Evolutionary conservation across 2,113 vertebrate species (phyloP), one percentile per base, ranked within the genome.

Genomic region (Tursiops truncatus): DNA sequence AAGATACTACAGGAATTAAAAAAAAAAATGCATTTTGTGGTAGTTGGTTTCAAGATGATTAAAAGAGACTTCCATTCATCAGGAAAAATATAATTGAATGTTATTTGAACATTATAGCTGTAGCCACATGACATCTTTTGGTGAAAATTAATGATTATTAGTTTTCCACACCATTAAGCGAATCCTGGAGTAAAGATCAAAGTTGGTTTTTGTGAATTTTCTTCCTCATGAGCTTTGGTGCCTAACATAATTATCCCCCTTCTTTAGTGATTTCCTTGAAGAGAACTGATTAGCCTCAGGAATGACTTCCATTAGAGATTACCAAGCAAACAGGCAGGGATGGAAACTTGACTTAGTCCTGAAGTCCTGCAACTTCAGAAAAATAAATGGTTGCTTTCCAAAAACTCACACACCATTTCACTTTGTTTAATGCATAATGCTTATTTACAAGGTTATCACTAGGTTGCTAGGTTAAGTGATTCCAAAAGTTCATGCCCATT

Each of bases 101-200:
- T 62, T 92, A 79, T 71, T 67, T 95, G 70, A 94, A 38, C 28
- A 38, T 50, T 76, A 38, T 62, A 89, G 63, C 71, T 88, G 36
- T 84, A 84, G 25, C 28, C 25, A 60, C 92, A 38, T 91, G 13
- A 89, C 31, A 31, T 85, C 18, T 94, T 95, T 94, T 86, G 79
- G 26, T 88, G 76, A 94, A 74, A 96, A 95, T 97, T 92, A 93
- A 90, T 95, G 91, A 84, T 65, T 80, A 95, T 96, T 90, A 73
- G 68, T 88, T 95, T 96, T 97, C 36, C 17, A 28, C 38, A 33
- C 4, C 47, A 81, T 67, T 94, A 88, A 96, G 18, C 38, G 73
- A 91, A 95, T 38, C 60, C 76, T 76, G 21, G 8, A 97, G 44
- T 77, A 88, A 92, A 95, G 81, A 89, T 97, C 81, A 94, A 68